Base-by-base conservation (phyloP, 2,888 invertebrate genomes). In the Dryadula phaetusa region DNA sequence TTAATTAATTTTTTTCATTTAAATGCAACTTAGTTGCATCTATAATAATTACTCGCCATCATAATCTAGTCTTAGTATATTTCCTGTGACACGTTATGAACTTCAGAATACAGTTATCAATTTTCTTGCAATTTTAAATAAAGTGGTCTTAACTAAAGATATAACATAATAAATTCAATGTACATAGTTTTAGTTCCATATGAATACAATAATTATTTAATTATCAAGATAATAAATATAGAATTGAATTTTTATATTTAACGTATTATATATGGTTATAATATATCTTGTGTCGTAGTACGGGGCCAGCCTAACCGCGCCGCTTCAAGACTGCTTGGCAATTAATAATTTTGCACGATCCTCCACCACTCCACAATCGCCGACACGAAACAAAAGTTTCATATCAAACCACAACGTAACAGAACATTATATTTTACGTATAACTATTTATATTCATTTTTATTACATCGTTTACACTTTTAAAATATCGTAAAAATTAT, bases 271-370 rank as follows among this genome's bases (percentile, higher is more conserved):
- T 72, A 74, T 74, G 72, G 70, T 72, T 34, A 66, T 49, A 46
- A 76, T 77, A 82, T 77, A 80, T 85, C 81, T 78, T 83, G 73
- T 85, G 84, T 82, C 74, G 42, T 60, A 73, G 70, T 74, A 70
- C 85, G 84, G 82, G 75, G 64, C 68, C 63, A 71, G 67, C 80
- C 74, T 82, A 62, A 60, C 72, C 74, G 63, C 73, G 62, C 74
- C 42, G 79, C 76, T 79, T 81, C 83, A 88, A 84, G 84, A 80
- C 83, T 83, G 80, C 79, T 74, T 75, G 82, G 82, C 85, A 86
- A 88, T 87, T 90, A 91, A 90, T 88, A 76, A 78, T 85, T 84
- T 85, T 85, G 86, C 84, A 87, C 85, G 86, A 86, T 86, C 85
- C 84, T 79, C 82, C 82, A 80, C 82, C 28, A 60, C 20, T 82